These are phyloP conservation scores for Brachionus koreanus DNA, from an alignment of 1,140 invertebrate genomes.

Conservation along the genomic window DNA sequence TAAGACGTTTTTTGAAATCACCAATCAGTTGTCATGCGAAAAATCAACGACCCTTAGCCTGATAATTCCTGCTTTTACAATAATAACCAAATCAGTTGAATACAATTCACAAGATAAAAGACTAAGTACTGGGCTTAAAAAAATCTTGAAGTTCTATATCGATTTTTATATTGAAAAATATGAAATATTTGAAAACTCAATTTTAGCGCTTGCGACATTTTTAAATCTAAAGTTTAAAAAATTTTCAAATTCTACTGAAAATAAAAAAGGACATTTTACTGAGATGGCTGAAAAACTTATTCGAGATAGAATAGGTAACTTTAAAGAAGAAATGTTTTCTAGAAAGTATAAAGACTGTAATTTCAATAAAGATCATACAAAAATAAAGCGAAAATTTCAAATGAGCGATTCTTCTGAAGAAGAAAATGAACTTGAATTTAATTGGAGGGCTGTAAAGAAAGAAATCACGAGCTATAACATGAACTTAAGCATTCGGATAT, in stretches of 20 bases:
- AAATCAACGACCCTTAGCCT: neutral
- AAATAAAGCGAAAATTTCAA: neutral
- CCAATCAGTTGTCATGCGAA: neutral
- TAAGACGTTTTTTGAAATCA: neutral
- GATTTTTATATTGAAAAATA: neutral
- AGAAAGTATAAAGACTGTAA: neutral
- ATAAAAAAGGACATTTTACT: neutral
- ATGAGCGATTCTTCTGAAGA: neutral
- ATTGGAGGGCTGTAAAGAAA: neutral
- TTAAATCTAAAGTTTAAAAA: conserved; percentile 3
- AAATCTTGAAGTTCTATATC: neutral
- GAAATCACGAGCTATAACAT: neutral
- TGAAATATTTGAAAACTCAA: neutral
- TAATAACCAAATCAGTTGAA: neutral
- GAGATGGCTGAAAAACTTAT: neutral
- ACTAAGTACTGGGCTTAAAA: neutral
- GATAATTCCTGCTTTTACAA: neutral
- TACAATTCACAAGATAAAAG: neutral
- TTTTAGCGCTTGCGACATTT: neutral
- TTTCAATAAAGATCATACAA: neutral
- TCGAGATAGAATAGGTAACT: neutral
- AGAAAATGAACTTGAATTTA: neutral
- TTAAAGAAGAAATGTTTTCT: neutral
- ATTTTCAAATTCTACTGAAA: neutral
- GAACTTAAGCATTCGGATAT: neutral